Base-by-base conservation (phyloP, 2,797 vertebrate species). In the Tenualosa thibaudeaui region DNA sequence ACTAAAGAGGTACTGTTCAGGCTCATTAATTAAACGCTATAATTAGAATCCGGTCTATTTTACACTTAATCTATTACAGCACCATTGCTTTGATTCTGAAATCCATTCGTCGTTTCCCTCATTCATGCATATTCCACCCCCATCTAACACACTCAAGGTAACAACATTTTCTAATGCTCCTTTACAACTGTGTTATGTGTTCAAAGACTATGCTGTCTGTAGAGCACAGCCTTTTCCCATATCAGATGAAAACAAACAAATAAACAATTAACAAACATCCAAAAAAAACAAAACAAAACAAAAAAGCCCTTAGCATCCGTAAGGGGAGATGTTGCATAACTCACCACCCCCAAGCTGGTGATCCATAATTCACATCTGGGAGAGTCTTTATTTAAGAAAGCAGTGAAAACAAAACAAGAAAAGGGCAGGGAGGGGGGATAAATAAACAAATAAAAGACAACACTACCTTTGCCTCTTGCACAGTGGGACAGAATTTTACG, bases 301-400 rank as follows among this genome's bases (percentile, higher is more conserved):
- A 53, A 53, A 54, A 22, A 19, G 5, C 54, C 17, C 19, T 91
- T 91, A 90, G 87, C 91, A 88, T 89, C 85, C 90, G 88, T 92
- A 89, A 93, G 93, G 92, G 92, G 86, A 85, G 65, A 83, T 87
- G 88, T 94, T 93, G 93, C 92, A 90, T 92, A 95, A 95, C 88
- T 51, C 50, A 84, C 84, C 51, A 81, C 87, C 89, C 92, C 90
- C 84, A 89, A 91, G 85, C 86, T 89, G 91, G 17, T 17, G 88
- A 86, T 94, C 90, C 92, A 93, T 94, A 93, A 95, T 94, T 94
- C 87, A 93, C 88, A 88, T 89, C 89, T 91, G 91, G 85, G 89
- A 92, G 91, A 86, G 82, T 86, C 85, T 89, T 88, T 89, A 87
- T 90, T 91, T 87, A 87, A 86, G 86, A 85, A 86, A 62, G 81